Base-by-base conservation (phyloP, 2,113 vertebrate species). In the Accipiter virgatus region DNA sequence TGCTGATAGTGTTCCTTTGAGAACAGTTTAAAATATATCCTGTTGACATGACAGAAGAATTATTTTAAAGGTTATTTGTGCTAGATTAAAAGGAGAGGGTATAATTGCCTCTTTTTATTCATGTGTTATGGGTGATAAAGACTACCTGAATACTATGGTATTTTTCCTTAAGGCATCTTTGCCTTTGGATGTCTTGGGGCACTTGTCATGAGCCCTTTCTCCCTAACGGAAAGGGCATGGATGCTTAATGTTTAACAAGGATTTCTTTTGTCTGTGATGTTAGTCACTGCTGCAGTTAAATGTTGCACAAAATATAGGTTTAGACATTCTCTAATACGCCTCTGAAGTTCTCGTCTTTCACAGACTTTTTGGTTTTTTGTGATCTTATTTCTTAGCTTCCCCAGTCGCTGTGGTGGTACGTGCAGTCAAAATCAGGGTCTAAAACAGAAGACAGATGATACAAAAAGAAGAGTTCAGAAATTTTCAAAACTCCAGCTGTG, bases 211-310 rank as follows among this genome's bases (percentile, higher is more conserved):
- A 84, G 27, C 61, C 40, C 6, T 61, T 84, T 67, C 52, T 85
- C 38, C 31, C 19, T 73, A 14, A 65, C 70, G 77, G 31, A 85
- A 89, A 79, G 65, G 83, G 17, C 77, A 83, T 0, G 2, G 29
- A 22, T 86, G 38, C 48, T 96, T 88, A 93, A 79, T 90, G 66
- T 87, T 93, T 95, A 85, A 87, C 52, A 52, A 65, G 70, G 62
- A 23, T n/a, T 81, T 55, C 23, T 71, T 93, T 78, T 90, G 42
- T 93, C 67, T 68, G 1, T 29, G 22, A 22, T 75, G 14, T 43
- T 88, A 94, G 85, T 73, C 75, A 58, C 66, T 81, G 9, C 14
- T 63, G 38, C 3, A 3, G 43, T 91, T 93, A 77, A 93, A 77
- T 1, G 4, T 61, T 85, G 74, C 78, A 47, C 66, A 80, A 68